Percentiles rank a stretch among this genome's conserved stretches.
phyloP scores from a whole-genome alignment of 2,113 vertebrate species.

The Eidolon helvum region DNA sequence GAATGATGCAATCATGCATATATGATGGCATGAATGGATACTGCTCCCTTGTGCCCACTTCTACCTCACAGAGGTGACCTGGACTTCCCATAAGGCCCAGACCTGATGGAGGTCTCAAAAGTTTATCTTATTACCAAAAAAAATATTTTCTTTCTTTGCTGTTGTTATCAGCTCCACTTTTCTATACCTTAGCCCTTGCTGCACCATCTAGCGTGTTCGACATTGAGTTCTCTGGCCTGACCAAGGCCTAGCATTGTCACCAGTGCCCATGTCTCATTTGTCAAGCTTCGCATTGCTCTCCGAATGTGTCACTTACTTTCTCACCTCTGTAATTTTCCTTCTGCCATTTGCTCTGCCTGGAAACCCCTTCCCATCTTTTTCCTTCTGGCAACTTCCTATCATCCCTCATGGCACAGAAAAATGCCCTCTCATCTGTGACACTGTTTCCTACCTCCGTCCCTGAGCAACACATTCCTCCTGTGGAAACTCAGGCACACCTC shows the following conservation, averaged over 20 bases:
- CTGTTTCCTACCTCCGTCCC: neutral
- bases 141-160: neutral
- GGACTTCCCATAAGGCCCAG: too few species aligned
- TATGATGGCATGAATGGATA: rapidly evolving
- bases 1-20: too few species aligned
- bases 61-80: too few species aligned
- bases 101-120: neutral
- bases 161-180: neutral
- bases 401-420: neutral
- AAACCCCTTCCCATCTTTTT: neutral
- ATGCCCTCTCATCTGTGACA: neutral
- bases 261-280: neutral
- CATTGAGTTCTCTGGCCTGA: neutral
- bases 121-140: neutral
- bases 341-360: neutral
- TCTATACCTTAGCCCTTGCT: neutral
- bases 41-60: neutral
- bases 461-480: rapidly evolving
- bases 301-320: neutral
- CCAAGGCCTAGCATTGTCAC: rapidly evolving
- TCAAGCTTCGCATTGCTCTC: neutral
- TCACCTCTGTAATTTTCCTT: neutral
- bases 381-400: neutral
- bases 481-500: neutral
- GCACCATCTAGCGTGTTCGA: neutral